Conservation (phyloP, 1,140 invertebrate genomes). For the Orchesella cincta region DNA sequence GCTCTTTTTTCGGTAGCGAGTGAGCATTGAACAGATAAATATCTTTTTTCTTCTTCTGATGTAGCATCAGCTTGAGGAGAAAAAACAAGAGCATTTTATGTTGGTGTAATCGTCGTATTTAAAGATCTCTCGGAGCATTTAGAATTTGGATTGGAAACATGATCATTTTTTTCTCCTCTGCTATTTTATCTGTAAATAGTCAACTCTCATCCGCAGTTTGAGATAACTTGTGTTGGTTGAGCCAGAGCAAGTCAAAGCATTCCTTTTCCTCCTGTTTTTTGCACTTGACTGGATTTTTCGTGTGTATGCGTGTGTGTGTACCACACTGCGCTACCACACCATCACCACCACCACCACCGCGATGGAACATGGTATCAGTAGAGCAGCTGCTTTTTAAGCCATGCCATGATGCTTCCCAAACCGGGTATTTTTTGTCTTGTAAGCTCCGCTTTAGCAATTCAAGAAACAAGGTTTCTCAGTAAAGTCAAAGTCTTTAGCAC, state of each 20-base stretch:
- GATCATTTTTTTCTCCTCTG: conserved; percentile 7
- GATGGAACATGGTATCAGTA: background rate
- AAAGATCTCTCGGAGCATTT: too few relatives aligned
- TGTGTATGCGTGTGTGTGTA: conserved; percentile 1
- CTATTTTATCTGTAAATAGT: conserved; percentile 17
- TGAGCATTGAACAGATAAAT: too few relatives aligned
- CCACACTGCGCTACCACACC: conserved; percentile 17
- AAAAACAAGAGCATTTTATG: too few relatives aligned
- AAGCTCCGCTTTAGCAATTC: background rate
- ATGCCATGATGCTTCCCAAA: too few relatives aligned
- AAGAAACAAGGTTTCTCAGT: background rate
- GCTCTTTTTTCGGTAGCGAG: too few relatives aligned
- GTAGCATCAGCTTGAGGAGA: too few relatives aligned
- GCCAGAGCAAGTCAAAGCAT: background rate
- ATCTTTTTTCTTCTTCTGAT: too few relatives aligned
- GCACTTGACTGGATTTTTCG: too few relatives aligned
- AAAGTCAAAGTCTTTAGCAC: background rate
- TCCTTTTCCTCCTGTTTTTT: background rate
- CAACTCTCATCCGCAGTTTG: background rate
- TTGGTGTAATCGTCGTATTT: too few relatives aligned
- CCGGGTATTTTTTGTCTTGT: too few relatives aligned
- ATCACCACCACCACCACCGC: conserved; percentile 11
- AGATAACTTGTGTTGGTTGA: background rate
- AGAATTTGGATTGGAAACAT: too few relatives aligned
- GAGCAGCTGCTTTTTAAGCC: too few relatives aligned